Conservation (phyloP, 2,113 vertebrate genomes). For the Leptosomus discolor region DNA sequence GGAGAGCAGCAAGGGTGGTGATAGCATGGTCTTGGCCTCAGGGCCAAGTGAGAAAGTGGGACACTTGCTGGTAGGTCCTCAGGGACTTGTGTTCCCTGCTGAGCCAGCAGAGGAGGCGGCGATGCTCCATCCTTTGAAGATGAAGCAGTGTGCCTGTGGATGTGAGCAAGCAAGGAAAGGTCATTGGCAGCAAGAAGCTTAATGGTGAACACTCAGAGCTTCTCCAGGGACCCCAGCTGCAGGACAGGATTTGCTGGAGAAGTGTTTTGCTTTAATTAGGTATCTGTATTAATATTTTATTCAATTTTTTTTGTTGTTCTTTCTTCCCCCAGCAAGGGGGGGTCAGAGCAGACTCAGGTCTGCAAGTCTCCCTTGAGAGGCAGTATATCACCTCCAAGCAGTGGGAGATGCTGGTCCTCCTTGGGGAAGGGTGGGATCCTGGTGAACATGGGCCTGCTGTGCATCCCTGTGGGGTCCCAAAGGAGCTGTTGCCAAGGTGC, state of each 20-base stretch:
- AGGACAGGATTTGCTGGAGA: neutral
- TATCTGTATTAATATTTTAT: neutral
- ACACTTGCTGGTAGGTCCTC: neutral
- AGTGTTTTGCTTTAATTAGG: conserved; percentile 11
- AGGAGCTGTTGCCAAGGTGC: neutral
- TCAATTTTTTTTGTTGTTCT: neutral
- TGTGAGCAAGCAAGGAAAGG: neutral
- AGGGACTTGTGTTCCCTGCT: neutral
- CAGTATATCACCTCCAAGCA: neutral
- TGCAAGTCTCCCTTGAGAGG: neutral
- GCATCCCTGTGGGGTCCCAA: neutral
- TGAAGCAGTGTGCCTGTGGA: neutral
- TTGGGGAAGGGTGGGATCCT: neutral
- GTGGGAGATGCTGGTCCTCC: neutral
- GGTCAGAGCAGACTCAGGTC: neutral
- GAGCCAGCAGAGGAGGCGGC: neutral
- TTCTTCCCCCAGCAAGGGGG: neutral
- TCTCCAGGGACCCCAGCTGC: neutral
- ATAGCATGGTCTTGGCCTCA: neutral
- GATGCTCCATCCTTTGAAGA: neutral
- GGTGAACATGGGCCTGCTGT: neutral
- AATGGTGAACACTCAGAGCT: neutral
- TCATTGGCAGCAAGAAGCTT: neutral
- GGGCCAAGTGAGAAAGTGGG: neutral
- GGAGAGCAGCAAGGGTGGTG: neutral